A percentile compares a stretch with the other conserved stretches of the same genome.
These are phyloP conservation scores for Arvicola amphibius DNA, from an alignment of 2,797 vertebrate species.

Conservation along the genomic window DNA sequence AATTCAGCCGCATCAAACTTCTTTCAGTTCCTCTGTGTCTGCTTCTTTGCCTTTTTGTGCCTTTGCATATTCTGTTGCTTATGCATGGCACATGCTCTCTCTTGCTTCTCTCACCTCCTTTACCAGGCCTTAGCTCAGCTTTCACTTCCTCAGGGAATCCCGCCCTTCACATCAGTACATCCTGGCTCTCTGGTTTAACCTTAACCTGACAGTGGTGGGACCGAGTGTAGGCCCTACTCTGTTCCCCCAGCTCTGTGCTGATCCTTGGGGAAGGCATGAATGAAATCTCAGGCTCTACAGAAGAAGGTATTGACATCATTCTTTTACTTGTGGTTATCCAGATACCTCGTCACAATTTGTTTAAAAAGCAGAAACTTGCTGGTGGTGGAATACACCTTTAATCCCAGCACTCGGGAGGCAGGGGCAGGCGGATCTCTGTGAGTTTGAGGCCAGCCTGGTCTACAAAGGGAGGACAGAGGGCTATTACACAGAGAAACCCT, in stretches of 20 bases:
- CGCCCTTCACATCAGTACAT: background rate
- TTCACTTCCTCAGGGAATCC: background rate
- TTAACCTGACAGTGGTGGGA: background rate
- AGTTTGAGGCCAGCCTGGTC: no score
- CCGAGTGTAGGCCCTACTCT: background rate
- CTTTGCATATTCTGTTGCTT: slow-evolving; percentile 8
- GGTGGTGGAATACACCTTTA: no score
- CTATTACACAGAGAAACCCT: no score
- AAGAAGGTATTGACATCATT: background rate
- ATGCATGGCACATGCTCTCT: background rate
- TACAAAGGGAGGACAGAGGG: no score
- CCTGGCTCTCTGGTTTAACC: background rate
- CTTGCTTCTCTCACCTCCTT: background rate
- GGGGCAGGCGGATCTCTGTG: no score
- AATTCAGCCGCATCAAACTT: background rate
- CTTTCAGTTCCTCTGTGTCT: background rate
- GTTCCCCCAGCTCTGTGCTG: background rate
- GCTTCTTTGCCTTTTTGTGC: background rate
- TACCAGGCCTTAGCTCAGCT: background rate
- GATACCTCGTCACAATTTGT: background rate
- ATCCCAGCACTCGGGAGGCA: no score
- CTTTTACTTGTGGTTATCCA: background rate
- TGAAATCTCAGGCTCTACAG: background rate
- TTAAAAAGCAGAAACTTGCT: background rate
- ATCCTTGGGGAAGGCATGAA: background rate